These are phyloP conservation scores for Autographa gamma DNA, from an alignment of 2,888 invertebrate genomes.

Conservation along the genomic window DNA sequence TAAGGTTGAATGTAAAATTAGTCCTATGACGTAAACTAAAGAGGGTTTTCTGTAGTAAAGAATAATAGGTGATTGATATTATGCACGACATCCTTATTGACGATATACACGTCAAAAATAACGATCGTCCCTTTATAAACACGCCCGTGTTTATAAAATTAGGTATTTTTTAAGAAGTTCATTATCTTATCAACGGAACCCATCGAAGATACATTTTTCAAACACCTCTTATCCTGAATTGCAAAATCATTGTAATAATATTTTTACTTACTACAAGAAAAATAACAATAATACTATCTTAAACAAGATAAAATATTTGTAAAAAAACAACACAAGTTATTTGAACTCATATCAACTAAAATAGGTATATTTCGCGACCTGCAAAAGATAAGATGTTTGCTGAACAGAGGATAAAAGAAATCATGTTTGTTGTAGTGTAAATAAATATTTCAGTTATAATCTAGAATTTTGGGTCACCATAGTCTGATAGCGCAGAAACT, in stretches of 20 bases:
- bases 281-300: neutral
- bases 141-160: no score
- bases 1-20: neutral
- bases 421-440: neutral
- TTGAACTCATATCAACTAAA: neutral
- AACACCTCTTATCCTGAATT: neutral
- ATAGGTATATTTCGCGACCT: neutral
- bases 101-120: no score
- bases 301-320: neutral
- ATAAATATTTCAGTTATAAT: neutral
- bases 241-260: neutral
- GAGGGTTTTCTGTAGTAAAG: neutral
- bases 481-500: neutral
- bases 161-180: neutral
- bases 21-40: neutral
- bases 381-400: neutral
- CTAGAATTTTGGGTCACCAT: slow-evolving; percentile 2
- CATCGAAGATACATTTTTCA: neutral
- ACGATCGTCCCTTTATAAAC: no score
- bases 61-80: no score
- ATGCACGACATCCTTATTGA: no score
- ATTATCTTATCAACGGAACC: slow-evolving; percentile 1
- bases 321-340: neutral
- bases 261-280: neutral
- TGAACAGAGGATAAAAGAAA: neutral